Base-by-base conservation (phyloP, 2,888 invertebrate genomes). In the Neoaliturus tenellus region DNA sequence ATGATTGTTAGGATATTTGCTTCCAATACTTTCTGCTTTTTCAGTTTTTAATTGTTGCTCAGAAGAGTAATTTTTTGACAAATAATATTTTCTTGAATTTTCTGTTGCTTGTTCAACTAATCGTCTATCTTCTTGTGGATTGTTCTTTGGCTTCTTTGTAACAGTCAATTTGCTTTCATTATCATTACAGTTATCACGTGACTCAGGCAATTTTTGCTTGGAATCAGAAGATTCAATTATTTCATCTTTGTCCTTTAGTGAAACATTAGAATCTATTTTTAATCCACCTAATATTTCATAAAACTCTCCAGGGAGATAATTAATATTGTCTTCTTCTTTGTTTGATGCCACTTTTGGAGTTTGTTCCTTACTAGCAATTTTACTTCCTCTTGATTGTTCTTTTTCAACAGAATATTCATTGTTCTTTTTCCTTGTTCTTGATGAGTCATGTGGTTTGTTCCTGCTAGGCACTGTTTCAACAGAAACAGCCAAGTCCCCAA, bases 271-370 rank as follows among this genome's bases (percentile, higher is more conserved):
- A 8, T 71, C 39, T 23, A 71, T 5, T 41, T 71, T 71, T 23
- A 71, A 39, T 10, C 39, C 39, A 25, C 75, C 48, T 48, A 75
- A 28, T 41, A 44, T 48, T 17, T 75, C 28, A 48, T 75, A 75
- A 75, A 75, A 75, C n/a, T 75, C 75, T 28, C 75, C 75, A 17
- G 75, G 75, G 23, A 25, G 25, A 41, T 75, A 75, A 28, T 75
- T 28, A 75, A 75, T 41, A 75, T 48, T 48, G 25, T 31, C 48
- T 23, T 12, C 28, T 1, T 48, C 23, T 8, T 75, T 25, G 48
- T 48, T 75, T 44, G 84, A 6, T 14, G 12, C 6, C 10, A 71
- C 71, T 35, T n/a, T 35, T 17, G 35, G 4, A 55, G 23, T 55
- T 55, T 55, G 23, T 55, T 55, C 62, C 14, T 62, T 0, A 31